Conservation (phyloP, 2,888 invertebrate genomes). For the Zeuzera pyrina region DNA sequence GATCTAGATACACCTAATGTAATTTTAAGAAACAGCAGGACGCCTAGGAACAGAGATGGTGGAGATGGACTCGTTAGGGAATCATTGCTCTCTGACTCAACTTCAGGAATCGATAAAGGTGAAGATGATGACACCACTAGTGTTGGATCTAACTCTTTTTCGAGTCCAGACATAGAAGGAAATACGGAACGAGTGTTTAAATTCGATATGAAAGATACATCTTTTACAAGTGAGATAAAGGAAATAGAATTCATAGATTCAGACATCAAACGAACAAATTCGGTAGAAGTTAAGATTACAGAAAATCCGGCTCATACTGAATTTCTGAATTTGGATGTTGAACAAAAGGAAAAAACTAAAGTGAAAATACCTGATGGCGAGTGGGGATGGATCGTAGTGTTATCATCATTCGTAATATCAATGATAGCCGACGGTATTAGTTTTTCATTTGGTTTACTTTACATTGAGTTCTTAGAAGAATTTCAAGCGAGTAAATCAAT, state of each 20-base stretch:
- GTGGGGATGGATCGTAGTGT: constrained; percentile 93
- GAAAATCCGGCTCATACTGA: constrained; percentile 26
- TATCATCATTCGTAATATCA: constrained; percentile 88
- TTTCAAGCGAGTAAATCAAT: constrained; percentile 87
- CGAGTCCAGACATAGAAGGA: constrained; percentile 40
- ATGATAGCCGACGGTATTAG: constrained; percentile 94
- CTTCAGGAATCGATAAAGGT: constrained; percentile 66
- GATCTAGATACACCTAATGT: constrained; percentile 28
- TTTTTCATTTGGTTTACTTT: constrained; percentile 93
- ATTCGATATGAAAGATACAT: constrained; percentile 25
- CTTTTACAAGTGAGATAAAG: too few relatives aligned
- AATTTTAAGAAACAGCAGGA: constrained; percentile 42
- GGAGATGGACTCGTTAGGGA: constrained; percentile 39
- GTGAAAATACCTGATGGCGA: constrained; percentile 84
- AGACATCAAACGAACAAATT: too few relatives aligned
- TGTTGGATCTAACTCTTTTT: constrained; percentile 42
- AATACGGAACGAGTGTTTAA: constrained; percentile 28
- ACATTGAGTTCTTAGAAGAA: constrained; percentile 85
- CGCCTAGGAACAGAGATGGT: constrained; percentile 32
- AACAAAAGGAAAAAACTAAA: constrained; percentile 29
- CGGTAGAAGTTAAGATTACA: constrained; percentile 18
- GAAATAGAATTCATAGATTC: not conserved
- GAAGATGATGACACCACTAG: constrained; percentile 47
- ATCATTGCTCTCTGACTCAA: constrained; percentile 56
- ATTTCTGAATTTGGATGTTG: constrained; percentile 20